Base-by-base conservation (phyloP, 2,888 invertebrate species). In the Sphecodes monilicornis region DNA sequence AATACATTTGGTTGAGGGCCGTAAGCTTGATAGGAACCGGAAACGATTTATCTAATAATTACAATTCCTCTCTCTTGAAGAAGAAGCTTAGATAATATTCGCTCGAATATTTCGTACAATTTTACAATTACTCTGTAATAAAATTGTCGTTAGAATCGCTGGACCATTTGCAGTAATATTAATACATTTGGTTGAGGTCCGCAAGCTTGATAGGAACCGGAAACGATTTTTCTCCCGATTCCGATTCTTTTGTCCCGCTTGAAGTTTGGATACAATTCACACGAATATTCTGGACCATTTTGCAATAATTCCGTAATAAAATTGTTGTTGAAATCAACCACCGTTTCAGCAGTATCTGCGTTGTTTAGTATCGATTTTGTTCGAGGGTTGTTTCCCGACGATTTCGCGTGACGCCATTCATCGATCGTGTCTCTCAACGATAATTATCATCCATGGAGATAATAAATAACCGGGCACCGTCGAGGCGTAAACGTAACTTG, bases 331-430 rank as follows among this genome's bases (percentile, higher is more conserved):
- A 29, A 29, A 50, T 57, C 29, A 16, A 29, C 3, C 26, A 57
- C 16, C 66, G 18, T 84, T 77, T 54, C 54, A 69, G 16, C 6
- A n/a, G 68, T 72, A 74, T 75, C 64, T 75, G 46, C 41, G 26
- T 68, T 39, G 26, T 18, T 32, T 1, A 18, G 66, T 22, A 75
- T 82, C 64, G 74, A 78, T 71, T 75, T 29, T 18, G 18, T 13
- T 26, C 60, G 60, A 29, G 29, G n/a, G 18, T 26, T 66, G 75
- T 32, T 68, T 54, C 36, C 73, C 36, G 32, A 36, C 26, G 18
- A 81, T 68, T 81, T 81, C 71, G 39, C 64, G 66, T 54, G 29
- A 69, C 66, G 16, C 43, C 16, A 8, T 16, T 13, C 11, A 50
- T 18, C 36, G 36, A 68, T 22, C 8, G 22, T 29, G 50, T 71